phyloP scores from a whole-genome alignment of 2,113 vertebrate species.

The Myocastor coypus region DNA sequence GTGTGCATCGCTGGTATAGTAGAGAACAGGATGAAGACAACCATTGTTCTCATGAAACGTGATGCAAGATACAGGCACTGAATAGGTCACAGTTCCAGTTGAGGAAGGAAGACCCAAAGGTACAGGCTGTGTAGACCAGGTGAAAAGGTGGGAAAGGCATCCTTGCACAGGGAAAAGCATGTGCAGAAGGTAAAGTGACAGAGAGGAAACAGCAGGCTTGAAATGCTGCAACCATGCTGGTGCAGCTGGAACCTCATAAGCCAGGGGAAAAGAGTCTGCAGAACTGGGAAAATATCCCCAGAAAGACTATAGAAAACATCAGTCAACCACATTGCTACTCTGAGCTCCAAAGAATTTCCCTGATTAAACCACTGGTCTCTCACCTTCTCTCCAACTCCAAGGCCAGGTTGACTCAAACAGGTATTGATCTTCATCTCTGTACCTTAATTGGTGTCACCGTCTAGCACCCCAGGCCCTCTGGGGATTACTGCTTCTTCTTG shows the following conservation, averaged over 20 bases:
- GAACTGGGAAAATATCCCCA: not conserved
- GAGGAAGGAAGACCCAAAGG: not conserved
- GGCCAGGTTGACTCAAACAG: not conserved
- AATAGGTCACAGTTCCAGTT: not conserved
- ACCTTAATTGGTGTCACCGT: not conserved
- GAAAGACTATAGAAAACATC: not conserved
- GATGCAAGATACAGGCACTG: not conserved
- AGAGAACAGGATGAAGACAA: not conserved
- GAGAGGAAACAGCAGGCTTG: not conserved
- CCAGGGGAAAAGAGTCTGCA: not conserved
- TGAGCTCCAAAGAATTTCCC: not conserved
- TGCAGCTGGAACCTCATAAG: not conserved
- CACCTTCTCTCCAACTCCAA: not conserved
- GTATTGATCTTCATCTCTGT: not conserved
- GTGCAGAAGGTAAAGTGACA: not conserved
- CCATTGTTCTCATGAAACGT: not conserved
- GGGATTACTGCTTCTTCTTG: not conserved
- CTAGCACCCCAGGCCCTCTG: not conserved
- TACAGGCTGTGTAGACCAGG: not conserved
- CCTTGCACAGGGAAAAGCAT: not conserved
- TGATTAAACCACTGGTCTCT: not conserved
- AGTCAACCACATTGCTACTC: not conserved
- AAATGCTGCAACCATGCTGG: not conserved
- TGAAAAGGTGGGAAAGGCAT: not conserved
- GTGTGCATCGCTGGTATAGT: not conserved